phyloP scores from a whole-genome alignment of 2,888 invertebrate genomes.

The Athetis lepigone region DNA sequence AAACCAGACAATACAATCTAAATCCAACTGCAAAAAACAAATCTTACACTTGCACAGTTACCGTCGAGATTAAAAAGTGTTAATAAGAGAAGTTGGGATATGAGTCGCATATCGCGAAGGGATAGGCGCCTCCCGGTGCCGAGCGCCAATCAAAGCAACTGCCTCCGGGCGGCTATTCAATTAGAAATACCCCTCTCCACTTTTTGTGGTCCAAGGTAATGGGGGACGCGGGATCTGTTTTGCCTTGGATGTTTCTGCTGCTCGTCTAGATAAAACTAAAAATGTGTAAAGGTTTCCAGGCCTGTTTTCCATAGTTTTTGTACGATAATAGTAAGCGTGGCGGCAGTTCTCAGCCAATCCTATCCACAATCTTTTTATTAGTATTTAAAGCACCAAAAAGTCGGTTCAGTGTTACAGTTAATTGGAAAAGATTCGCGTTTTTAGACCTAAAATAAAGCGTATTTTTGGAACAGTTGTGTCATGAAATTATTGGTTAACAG shows the following conservation, averaged over 20 bases:
- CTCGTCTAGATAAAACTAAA: background rate
- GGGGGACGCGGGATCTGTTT: constrained; percentile 13
- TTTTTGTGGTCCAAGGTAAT: constrained; percentile 36
- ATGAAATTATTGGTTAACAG: no score
- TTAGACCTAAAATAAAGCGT: no score
- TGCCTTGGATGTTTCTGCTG: no score
- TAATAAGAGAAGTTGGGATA: constrained; percentile 50
- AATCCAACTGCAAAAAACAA: constrained; percentile 15
- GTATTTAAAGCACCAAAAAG: no score
- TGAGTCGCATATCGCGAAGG: constrained; percentile 43
- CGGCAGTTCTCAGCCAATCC: no score
- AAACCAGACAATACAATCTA: constrained; percentile 5
- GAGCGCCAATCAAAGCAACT: constrained; percentile 75
- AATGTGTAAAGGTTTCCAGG: background rate
- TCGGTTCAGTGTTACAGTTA: no score
- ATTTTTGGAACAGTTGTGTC: no score
- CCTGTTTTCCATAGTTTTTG: no score
- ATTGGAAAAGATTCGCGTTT: no score
- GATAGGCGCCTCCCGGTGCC: constrained; percentile 52
- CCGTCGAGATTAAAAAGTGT: constrained; percentile 58
- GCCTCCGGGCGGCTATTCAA: constrained; percentile 79
- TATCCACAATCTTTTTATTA: no score
- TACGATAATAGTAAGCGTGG: no score
- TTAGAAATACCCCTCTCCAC: constrained; percentile 71
- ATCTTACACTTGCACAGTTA: constrained; percentile 36